Base-by-base conservation (phyloP, 2,113 vertebrate genomes). In the Aldabrachelys gigantea region DNA sequence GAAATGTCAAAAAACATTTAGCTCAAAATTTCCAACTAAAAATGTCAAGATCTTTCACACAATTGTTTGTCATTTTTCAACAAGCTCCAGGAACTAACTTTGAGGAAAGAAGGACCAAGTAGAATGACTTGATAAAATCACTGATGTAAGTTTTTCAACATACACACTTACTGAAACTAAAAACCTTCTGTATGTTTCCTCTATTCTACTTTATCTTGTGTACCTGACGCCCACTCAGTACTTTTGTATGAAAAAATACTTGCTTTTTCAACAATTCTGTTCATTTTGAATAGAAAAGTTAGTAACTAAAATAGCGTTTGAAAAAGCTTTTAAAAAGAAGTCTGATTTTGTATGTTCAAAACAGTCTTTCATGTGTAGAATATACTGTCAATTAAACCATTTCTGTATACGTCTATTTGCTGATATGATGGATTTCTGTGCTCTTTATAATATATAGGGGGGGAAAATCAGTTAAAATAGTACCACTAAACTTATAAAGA, bases 361-460 rank as follows among this genome's bases (percentile, higher is more conserved):
- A 96, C 52, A 88, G 80, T 27, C 49, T 94, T 78, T 88, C 35
- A 17, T 27, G 92, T 96, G 91, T 59, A 41, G 85, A 88, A 44
- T 29, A 82, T 27, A 56, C 53, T n/a, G 21, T 81, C 0, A 78
- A 78, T 57, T 86, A 93, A 93, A 52, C 0, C 50, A 72, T 8
- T 27, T 88, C 44, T 72, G 49, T 54, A 82, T 10, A 96, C 1
- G 14, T 21, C 9, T 65, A 90, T 85, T 85, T 82, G 47, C 62
- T 89, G 85, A 90, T 92, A 92, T 62, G 22, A 25, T 38, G 44
- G 14, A 84, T 96, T 89, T 89, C 52, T 44, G 82, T 79, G 14
- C 2, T 76, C 10, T 72, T 72, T 2, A 78, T 17, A 85, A 14
- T 29, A 16, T 47, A 78, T 24, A 41, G 89, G 50, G 49, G 50